These are phyloP conservation scores for Heterodera carotae DNA, from an alignment of 1,140 invertebrate genomes.

Conservation along the genomic window DNA sequence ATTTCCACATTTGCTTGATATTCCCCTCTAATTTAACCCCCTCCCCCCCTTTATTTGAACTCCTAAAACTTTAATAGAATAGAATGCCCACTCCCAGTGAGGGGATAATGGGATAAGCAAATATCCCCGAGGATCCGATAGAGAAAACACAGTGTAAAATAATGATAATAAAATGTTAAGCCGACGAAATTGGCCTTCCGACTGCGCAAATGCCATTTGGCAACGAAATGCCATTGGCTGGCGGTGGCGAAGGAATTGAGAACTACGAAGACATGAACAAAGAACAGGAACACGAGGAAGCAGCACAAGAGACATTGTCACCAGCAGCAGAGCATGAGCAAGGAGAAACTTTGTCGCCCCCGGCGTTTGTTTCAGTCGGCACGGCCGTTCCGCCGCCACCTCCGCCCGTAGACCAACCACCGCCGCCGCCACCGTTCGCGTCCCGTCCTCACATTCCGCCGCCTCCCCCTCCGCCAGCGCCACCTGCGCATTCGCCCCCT, in stretches of 20 bases:
- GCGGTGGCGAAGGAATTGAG: background rate
- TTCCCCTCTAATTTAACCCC: too few species aligned
- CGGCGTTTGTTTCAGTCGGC: background rate
- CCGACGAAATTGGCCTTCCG: background rate
- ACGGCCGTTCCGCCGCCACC: conserved; percentile 15
- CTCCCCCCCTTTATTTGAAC: too few species aligned
- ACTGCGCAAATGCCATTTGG: background rate
- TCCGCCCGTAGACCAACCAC: background rate
- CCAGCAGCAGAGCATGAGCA: background rate
- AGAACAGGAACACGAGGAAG: background rate
- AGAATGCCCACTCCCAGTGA: too few species aligned
- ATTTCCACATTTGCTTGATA: too few species aligned
- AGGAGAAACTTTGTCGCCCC: conserved; percentile 14
- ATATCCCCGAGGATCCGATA: too few species aligned
- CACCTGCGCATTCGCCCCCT: conserved; percentile 1
- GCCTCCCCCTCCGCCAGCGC: conserved; percentile 27
- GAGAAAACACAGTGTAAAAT: too few species aligned
- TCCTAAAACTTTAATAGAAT: too few species aligned
- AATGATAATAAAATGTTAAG: background rate
- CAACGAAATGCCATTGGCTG: background rate
- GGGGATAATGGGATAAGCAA: too few species aligned
- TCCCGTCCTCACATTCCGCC: conserved; percentile 16
- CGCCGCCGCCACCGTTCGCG: background rate
- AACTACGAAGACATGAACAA: background rate
- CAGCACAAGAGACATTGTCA: background rate